Base-by-base conservation (phyloP, 2,888 invertebrate genomes). In the Synergus japonicus region DNA sequence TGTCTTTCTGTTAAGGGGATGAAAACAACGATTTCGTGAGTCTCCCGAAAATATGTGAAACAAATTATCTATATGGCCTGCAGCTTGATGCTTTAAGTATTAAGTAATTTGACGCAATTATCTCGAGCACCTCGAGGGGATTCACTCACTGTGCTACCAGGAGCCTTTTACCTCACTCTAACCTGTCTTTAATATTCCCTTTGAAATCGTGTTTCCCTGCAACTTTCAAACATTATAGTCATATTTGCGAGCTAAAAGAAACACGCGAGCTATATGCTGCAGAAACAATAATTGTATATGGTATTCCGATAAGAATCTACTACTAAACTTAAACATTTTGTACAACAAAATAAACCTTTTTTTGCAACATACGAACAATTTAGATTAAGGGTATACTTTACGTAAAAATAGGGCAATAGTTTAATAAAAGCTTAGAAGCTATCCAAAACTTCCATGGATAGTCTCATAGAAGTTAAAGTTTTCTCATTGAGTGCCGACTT, bases 71-170 rank as follows among this genome's bases (percentile, higher is more conserved):
- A 3, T 15, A 15, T 4, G 0, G 7, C 41, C 41, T 15, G 41
- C 12, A 15, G 7, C 66, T 10, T 44, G 7, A 7, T 41, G 41
- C 41, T 66, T 66, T 41, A 43, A 44, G 66, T 43, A 66, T 43
- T 44, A 66, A 66, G 66, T 66, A 66, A 66, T 66, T 66, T 66
- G 15, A 44, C 15, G 41, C 66, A 66, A 66, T 66, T 66, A 66
- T 66, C n/a, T 41, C 44, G 22, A 44, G 12, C 18, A 60, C 60
- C 60, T 60, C 4, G 12, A 60, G 22, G 22, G 22, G 10, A 60
- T 12, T 60, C 60, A 60, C 29, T 18, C 60, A 60, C 29, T 18
- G 22, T 18, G 12, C 22, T 60, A 60, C 22, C 60, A 18, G 22
- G 60, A 22, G 10, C 60, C 22, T 60, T 22, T 60, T 60, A n/a